A percentile compares a stretch with the other conserved stretches of the same genome.
Conservation (phyloP, 2,113 vertebrate genomes). For the Ctenodactylus gundi region DNA sequence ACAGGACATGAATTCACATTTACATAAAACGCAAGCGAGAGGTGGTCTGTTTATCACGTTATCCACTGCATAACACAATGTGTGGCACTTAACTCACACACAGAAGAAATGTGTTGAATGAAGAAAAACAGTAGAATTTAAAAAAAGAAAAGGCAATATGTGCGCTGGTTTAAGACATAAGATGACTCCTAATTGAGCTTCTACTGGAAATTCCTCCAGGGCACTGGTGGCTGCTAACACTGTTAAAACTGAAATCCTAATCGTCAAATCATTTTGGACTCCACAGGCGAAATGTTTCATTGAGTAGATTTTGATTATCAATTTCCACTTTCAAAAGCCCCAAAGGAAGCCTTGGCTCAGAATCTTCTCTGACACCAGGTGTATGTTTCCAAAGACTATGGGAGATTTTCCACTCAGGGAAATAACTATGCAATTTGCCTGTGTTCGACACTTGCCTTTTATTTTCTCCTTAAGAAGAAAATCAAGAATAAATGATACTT, state of each 20-base stretch:
- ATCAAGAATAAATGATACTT: background rate
- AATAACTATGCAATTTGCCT: background rate
- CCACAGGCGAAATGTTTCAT: background rate
- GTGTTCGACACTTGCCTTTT: background rate
- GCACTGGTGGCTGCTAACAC: background rate
- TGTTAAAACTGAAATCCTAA: background rate
- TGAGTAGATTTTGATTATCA: background rate
- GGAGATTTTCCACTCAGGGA: background rate
- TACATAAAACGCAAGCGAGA: background rate
- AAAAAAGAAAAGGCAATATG: background rate
- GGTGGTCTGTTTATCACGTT: background rate
- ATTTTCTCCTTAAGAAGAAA: background rate
- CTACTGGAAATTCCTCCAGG: background rate
- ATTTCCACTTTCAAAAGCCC: background rate
- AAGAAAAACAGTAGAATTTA: background rate
- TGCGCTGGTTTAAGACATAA: background rate
- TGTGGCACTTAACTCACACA: background rate
- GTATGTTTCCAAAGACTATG: background rate
- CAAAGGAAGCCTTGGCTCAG: fast-evolving
- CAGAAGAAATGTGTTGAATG: background rate
- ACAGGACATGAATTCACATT: background rate
- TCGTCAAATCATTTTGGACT: background rate
- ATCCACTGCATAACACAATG: background rate
- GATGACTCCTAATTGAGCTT: background rate
- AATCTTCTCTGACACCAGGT: background rate